Base-by-base conservation (phyloP, 2,888 invertebrate genomes). In the Lasioglossum malachurum region DNA sequence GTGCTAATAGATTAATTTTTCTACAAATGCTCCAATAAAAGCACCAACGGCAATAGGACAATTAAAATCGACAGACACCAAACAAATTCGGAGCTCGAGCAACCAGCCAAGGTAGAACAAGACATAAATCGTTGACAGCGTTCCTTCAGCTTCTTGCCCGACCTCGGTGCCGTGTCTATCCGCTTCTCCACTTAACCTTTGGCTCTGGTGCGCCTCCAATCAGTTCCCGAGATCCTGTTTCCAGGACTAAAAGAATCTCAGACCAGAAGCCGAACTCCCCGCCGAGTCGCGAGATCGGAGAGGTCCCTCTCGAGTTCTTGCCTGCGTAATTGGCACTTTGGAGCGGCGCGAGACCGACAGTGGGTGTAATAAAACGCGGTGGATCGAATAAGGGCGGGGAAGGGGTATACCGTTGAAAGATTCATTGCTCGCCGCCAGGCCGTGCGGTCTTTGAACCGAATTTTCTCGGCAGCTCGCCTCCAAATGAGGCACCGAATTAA, bases 251-350 rank as follows among this genome's bases (percentile, higher is more conserved):
- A 90, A 89, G 87, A 86, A 84, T 80, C 78, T 79, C 69, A 46
- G 80, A 35, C 79, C 64, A 83, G 78, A 38, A 41, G 71, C 38
- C 46, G 78, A 76, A 79, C 73, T 87, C 57, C 74, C 82, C 53
- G 53, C 38, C 41, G 75, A 69, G 69, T 77, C 78, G 84, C 80
- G 73, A 76, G 78, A 74, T 53, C 53, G 44, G 53, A 75, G 80
- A 83, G 75, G 85, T 79, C 82, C 79, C 87, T 80, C 77, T 75
- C 80, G 78, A 80, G 78, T 75, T 76, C 83, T 77, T 57, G 83
- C 75, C 87, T 75, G 81, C 88, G 90, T 90, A 90, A 90, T 90
- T 90, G 90, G 89, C 89, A 90, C 89, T 90, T 89, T 82, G 88
- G 83, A 88, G 82, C 74, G 83, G 87, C 83, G 80, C 85, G 75